A percentile compares a stretch with the other conserved stretches of the same genome.
These are phyloP conservation scores for Melanogrammus aeglefinus DNA, from an alignment of 2,797 vertebrate species.

Conservation along the genomic window DNA sequence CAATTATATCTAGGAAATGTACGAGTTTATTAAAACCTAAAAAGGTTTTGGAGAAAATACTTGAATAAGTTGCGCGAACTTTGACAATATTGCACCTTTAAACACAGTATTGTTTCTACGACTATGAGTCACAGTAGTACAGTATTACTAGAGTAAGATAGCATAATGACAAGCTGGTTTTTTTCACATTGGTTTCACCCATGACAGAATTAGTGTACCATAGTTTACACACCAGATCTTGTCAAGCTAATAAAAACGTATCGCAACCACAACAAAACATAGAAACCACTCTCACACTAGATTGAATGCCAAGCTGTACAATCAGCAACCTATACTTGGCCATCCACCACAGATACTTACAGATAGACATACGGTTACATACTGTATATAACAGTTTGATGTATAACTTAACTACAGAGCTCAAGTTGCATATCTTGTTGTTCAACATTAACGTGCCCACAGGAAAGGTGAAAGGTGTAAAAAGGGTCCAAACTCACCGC, in stretches of 20 bases:
- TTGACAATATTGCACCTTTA: not conserved
- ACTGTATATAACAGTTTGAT: not conserved
- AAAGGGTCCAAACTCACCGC: conserved; percentile 55
- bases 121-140: not conserved
- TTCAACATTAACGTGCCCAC: not conserved
- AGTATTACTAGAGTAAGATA: not conserved
- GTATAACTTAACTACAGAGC: not conserved
- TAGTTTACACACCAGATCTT: not conserved
- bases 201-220: not conserved
- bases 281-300: not conserved
- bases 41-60: not conserved
- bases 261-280: not conserved
- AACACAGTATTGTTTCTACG: not conserved
- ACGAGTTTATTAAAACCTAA: not conserved
- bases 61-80: not conserved
- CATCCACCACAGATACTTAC: not conserved
- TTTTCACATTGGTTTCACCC: not conserved
- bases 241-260: not conserved
- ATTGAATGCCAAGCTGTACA: not conserved
- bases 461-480: not conserved
- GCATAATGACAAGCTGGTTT: not conserved
- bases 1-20: not conserved
- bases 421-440: not conserved
- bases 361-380: not conserved
- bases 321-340: not conserved